Evolutionary conservation across 2,888 invertebrate genomes (phyloP), one percentile per base, ranked within the genome.

Genomic region (Apotomis capreana): DNA sequence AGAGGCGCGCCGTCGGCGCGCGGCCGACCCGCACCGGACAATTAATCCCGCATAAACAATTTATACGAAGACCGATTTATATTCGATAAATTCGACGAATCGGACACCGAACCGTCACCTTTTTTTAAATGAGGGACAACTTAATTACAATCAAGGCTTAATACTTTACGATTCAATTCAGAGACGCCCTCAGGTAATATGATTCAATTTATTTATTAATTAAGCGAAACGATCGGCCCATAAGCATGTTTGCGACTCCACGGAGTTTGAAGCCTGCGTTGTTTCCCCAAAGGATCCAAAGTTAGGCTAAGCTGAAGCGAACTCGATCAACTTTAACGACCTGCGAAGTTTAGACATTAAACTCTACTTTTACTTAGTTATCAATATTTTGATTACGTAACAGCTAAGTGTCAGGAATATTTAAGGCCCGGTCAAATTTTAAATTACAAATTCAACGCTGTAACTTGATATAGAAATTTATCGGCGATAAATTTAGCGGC

Each of bases 41-140:
- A 88, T 90, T 89, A 88, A 88, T 88, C 81, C 86, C 85, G 83
- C 84, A 89, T 88, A 88, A 88, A 89, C 87, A 88, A 89, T 88
- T 89, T 88, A 72, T 68, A 84, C 79, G 78, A 79, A 81, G 81
- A 84, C 80, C 84, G 83, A 87, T 89, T 88, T 86, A 88, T 88
- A 86, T 83, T 80, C 83, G 80, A 89, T 88, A 87, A 86, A 86
- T 89, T 85, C 84, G 80, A 84, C 82, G 81, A 79, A 83, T 81
- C 81, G 79, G 79, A 81, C 77, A 78, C 78, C 79, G 76, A 76
- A 75, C 80, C 76, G 78, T 82, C 82, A 80, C 77, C 52, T 61
- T 62, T 81, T 78, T 79, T 86, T 82, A 82, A 86, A 81, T 79
- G 77, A 76, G 75, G 81, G 81, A 84, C 80, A 80, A 84, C 84